Evolutionary conservation across 2,888 invertebrate species (phyloP), one percentile per base, ranked within the genome.

Genomic region (Tiphia femorata): DNA sequence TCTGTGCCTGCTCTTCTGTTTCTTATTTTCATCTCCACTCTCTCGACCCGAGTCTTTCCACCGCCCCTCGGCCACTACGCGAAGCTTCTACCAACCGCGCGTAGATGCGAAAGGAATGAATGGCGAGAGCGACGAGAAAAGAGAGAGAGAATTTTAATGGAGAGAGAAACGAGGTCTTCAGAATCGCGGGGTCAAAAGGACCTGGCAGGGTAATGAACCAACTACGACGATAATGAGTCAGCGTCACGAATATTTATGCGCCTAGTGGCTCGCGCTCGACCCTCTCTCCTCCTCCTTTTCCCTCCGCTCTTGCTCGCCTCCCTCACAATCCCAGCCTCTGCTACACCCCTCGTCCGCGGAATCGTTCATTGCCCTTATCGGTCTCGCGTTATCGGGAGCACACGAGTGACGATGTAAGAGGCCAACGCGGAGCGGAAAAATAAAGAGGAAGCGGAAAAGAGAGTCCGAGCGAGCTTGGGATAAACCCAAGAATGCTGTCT

Each of bases 191-290:
- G 66, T 66, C 66, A 64, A 64, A 64, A 57, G 59, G 64, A 54
- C 64, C 59, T 47, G 54, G 30, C 57, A 41, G 58, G 49, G 61
- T 64, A 66, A 66, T 64, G 61, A 66, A 64, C 59, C 64, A 53
- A 53, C 47, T 52, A 53, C 51, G 46, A 51, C 61, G 63, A 66
- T 66, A 66, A 66, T 61, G 61, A 57, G 58, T 53, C 58, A 52
- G 49, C 43, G 49, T 52, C 54, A 56, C 48, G 55, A 49, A 52
- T 59, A 57, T 60, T 55, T 65, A 52, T 42, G 59, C 51, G 50
- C 17, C 27, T n/a, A n/a, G n/a, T n/a, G 38, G 14, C 47, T 35
- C 40, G 49, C 27, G 20, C 41, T 55, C 46, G 46, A 29, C 35
- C 35, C 40, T n/a, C n/a, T n/a, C n/a, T n/a, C n/a, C n/a, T n/a